Evolutionary conservation across 1,140 invertebrate genomes (phyloP).

Genomic region (Cherax quadricarinatus): DNA sequence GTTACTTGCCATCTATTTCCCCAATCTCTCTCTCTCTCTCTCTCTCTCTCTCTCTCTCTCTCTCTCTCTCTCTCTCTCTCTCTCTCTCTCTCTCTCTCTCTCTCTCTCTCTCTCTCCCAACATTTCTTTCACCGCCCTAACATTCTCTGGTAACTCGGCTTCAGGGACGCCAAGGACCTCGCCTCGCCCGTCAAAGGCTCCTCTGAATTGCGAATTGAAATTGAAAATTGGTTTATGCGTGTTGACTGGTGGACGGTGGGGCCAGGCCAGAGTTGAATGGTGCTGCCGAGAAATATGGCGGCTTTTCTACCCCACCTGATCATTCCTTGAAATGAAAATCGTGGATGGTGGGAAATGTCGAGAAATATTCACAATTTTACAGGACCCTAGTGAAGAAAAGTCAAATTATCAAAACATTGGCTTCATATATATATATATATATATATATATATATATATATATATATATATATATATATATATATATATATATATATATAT

Average conservation of each 20-base stretch:
- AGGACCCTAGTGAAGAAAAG: no score
- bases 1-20: no score
- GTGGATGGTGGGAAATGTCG: neutral
- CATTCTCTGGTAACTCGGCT: slow-evolving; percentile 1
- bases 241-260: neutral
- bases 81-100: neutral
- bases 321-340: neutral
- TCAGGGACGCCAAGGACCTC: neutral
- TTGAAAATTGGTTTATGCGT: slow-evolving; percentile 39
- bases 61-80: neutral
- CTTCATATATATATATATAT: neutral
- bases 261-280: slow-evolving; percentile 14
- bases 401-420: neutral
- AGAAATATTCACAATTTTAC: neutral
- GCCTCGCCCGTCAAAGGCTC: slow-evolving; percentile 10
- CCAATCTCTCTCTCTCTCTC: no score
- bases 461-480: neutral
- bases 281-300: slow-evolving; percentile 7
- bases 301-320: neutral
- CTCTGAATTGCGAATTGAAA: slow-evolving; percentile 42
- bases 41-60: neutral
- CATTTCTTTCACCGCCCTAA: neutral
- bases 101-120: neutral
- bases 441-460: neutral
- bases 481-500: no score